A percentile compares a stretch with the other conserved stretches of the same genome.
Conservation (phyloP, 2,888 invertebrate species). For the Cistogaster globosa region DNA sequence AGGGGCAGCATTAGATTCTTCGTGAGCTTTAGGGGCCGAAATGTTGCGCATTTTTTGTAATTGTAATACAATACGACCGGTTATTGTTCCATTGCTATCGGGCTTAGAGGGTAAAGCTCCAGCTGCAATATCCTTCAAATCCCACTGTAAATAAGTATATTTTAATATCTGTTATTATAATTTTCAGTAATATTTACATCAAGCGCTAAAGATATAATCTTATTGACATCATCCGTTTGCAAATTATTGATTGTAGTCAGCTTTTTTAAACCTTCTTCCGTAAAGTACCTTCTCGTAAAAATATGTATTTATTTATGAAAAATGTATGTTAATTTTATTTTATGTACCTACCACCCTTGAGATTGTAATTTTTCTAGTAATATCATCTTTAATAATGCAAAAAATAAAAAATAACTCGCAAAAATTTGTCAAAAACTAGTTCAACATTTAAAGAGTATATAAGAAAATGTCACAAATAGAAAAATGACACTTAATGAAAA, state of each 20-base stretch:
- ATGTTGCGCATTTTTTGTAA: constrained; percentile 94
- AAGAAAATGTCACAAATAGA: constrained; percentile 40
- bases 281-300: constrained; percentile 86
- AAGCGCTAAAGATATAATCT: constrained; percentile 86
- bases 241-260: constrained; percentile 83
- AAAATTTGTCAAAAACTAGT: constrained; percentile 30
- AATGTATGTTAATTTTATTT: background rate
- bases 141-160: constrained; percentile 81
- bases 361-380: constrained; percentile 86
- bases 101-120: constrained; percentile 88
- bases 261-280: constrained; percentile 88
- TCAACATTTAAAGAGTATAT: constrained; percentile 36
- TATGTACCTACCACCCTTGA: constrained; percentile 86
- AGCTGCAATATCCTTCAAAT: constrained; percentile 92
- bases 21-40: constrained; percentile 94
- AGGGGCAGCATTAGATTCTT: constrained; percentile 91
- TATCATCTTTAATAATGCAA: constrained; percentile 83
- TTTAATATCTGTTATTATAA: background rate
- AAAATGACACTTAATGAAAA: background rate
- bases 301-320: background rate
- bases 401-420: constrained; percentile 36
- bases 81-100: constrained; percentile 80
- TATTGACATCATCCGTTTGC: constrained; percentile 84
- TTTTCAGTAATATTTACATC: constrained; percentile 85
- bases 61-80: constrained; percentile 90